Percentiles rank a stretch among this genome's conserved stretches.
These are phyloP conservation scores for Notospermus geniculatus DNA, from an alignment of 1,140 invertebrate species.

Conservation along the genomic window DNA sequence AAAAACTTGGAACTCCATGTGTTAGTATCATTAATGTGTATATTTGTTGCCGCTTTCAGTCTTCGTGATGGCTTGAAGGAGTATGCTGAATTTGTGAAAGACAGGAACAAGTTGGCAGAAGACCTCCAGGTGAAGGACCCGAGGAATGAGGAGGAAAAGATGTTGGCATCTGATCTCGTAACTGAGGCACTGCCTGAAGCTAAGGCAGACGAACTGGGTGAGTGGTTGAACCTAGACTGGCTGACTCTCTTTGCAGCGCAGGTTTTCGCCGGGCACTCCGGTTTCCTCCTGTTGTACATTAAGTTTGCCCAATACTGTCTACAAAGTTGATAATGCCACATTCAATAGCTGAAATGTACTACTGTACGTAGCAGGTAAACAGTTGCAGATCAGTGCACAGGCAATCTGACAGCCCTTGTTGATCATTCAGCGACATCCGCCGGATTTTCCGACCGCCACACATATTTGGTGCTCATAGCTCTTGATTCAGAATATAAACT, in stretches of 20 bases:
- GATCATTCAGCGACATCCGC: too few relatives aligned
- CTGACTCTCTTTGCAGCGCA: too few relatives aligned
- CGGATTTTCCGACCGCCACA: too few relatives aligned
- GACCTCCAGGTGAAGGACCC: conserved; percentile 42
- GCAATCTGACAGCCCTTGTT: too few relatives aligned
- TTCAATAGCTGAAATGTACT: too few relatives aligned
- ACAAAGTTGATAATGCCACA: too few relatives aligned
- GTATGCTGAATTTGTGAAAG: conserved; percentile 43
- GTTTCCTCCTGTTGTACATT: conserved; percentile 2
- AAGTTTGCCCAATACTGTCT: conserved; percentile 9
- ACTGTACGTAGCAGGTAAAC: too few relatives aligned
- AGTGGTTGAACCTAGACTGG: too few relatives aligned
- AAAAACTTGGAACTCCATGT: not conserved
- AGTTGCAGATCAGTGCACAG: too few relatives aligned
- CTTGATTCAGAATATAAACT: too few relatives aligned
- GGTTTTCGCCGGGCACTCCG: conserved; percentile 11
- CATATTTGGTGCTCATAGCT: too few relatives aligned
- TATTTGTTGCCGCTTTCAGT: conserved; percentile 21
- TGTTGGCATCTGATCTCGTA: conserved; percentile 36
- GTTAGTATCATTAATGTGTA: not conserved
- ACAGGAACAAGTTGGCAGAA: conserved; percentile 29
- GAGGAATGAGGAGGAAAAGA: conserved; percentile 44
- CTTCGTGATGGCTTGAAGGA: conserved; percentile 34
- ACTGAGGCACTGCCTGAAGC: not conserved
- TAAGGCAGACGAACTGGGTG: too few relatives aligned